These are phyloP conservation scores for Stegostoma tigrinum DNA, from an alignment of 2,113 vertebrate species.

Conservation along the genomic window DNA sequence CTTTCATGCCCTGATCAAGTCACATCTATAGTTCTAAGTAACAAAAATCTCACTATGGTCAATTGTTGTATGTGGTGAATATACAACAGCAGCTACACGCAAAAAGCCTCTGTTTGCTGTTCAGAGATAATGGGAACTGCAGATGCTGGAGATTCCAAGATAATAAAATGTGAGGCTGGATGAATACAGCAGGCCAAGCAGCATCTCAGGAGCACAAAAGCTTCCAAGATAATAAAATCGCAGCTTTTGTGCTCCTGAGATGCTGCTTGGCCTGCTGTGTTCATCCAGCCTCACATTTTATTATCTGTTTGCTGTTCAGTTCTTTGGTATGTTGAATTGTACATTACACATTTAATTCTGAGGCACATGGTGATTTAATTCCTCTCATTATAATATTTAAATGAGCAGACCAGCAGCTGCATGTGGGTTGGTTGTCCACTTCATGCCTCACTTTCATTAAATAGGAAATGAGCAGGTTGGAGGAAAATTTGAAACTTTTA, in stretches of 20 bases:
- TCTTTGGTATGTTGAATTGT: neutral
- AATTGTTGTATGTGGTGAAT: neutral
- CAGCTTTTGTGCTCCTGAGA: too few relatives aligned
- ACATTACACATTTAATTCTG: neutral
- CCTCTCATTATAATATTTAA: neutral
- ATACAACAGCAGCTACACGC: neutral
- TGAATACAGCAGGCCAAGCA: too few relatives aligned
- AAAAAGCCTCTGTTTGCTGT: neutral
- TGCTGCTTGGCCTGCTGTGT: too few relatives aligned
- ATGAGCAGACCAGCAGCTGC: neutral
- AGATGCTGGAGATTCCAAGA: too few relatives aligned
- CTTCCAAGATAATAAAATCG: too few relatives aligned
- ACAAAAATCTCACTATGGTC: neutral
- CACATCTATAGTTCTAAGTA: neutral
- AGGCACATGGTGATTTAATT: too few relatives aligned
- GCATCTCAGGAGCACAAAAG: too few relatives aligned
- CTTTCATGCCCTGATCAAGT: neutral
- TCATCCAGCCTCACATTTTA: too few relatives aligned
- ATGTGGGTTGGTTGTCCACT: neutral
- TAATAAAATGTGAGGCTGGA: too few relatives aligned
- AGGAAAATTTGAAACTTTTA: neutral
- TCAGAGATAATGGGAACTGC: too few relatives aligned
- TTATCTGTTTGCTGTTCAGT: neutral
- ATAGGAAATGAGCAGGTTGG: neutral
- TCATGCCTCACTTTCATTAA: neutral